These are phyloP conservation scores for Folsomia candida DNA, from an alignment of 2,888 invertebrate species.

Conservation along the genomic window DNA sequence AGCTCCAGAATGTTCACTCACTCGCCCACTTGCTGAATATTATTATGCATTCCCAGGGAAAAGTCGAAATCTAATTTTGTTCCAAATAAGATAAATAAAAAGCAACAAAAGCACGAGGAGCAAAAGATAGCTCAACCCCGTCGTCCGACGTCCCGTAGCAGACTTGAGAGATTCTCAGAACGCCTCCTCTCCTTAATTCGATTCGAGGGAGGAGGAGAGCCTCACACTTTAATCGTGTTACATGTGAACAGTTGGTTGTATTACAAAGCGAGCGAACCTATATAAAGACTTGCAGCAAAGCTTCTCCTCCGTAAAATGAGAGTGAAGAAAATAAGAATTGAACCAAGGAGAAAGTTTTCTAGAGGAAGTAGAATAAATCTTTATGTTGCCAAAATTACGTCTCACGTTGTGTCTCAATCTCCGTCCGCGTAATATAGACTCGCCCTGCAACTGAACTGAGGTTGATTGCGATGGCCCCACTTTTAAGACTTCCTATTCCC, in stretches of 20 bases:
- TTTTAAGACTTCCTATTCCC: not conserved
- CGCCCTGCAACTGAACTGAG: not conserved
- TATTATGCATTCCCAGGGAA: not conserved
- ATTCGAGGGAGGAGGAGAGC: not conserved
- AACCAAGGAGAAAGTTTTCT: not conserved
- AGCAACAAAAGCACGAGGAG: not conserved
- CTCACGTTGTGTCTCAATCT: not conserved
- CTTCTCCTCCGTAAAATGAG: too few species aligned
- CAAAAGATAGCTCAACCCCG: too few species aligned
- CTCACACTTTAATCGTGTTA: not conserved
- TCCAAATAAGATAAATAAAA: not conserved
- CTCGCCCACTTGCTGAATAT: not conserved
- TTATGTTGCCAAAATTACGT: not conserved
- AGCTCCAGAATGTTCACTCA: not conserved
- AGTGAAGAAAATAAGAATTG: too few species aligned
- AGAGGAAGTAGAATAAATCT: not conserved
- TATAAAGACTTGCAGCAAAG: too few species aligned
- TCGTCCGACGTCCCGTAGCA: too few species aligned
- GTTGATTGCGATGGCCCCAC: not conserved
- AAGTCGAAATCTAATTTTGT: not conserved
- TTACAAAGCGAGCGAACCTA: too few species aligned
- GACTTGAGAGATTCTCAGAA: too few species aligned
- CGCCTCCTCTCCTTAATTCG: not conserved
- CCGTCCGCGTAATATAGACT: not conserved
- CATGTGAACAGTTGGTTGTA: too few species aligned